phyloP scores from a whole-genome alignment of 2,113 vertebrate genomes.

The Calypte anna region DNA sequence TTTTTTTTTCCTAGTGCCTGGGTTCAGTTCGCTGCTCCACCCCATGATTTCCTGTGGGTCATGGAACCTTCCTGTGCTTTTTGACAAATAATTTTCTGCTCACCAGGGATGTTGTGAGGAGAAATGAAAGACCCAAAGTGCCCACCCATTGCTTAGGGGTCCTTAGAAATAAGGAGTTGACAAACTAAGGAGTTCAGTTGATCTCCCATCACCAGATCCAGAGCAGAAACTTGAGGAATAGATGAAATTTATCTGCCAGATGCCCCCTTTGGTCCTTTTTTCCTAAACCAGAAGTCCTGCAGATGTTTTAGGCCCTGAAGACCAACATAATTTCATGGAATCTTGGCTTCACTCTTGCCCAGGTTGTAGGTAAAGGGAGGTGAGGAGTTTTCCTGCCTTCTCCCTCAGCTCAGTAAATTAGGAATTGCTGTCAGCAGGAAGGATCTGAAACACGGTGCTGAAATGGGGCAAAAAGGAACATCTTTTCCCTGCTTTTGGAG shows the following conservation, averaged over 20 bases:
- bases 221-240: neutral
- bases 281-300: neutral
- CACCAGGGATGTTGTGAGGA: neutral
- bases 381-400: neutral
- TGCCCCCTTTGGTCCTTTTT: neutral
- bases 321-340: neutral
- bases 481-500: neutral
- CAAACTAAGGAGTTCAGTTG: neutral
- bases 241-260: neutral
- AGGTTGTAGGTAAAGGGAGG: neutral
- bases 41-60: neutral
- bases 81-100: constrained; percentile 19
- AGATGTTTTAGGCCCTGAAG: neutral
- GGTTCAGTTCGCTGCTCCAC: neutral
- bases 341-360: neutral
- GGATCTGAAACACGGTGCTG: rapidly evolving
- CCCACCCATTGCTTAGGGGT: neutral
- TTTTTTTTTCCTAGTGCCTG: neutral
- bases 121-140: neutral
- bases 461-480: neutral
- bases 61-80: neutral
- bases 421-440: neutral
- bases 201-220: neutral
- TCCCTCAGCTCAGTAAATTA: neutral
- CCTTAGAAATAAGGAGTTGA: too few relatives aligned